Percentiles rank a stretch among this genome's conserved stretches.
These are phyloP conservation scores for Nipponia nippon DNA, from an alignment of 2,113 vertebrate species.

Conservation along the genomic window DNA sequence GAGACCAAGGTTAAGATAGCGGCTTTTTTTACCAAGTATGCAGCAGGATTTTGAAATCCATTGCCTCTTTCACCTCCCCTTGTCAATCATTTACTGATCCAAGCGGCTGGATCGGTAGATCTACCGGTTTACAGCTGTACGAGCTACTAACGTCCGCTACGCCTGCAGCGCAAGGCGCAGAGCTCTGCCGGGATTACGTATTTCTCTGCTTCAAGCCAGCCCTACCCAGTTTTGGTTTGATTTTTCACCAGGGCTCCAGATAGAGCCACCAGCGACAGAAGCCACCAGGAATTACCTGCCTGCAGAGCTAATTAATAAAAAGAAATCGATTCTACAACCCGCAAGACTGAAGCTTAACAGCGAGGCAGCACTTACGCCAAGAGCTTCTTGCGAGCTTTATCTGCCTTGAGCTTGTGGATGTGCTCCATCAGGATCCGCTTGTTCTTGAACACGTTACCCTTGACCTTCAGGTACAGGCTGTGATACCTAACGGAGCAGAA, in stretches of 20 bases:
- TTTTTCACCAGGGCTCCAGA: background rate
- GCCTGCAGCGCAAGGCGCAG: fast-evolving
- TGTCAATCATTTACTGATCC: background rate
- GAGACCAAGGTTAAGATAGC: fast-evolving
- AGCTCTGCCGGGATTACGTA: fast-evolving
- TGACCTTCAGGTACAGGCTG: slow-evolving; percentile 95
- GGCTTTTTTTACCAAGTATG: no score
- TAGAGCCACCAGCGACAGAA: background rate
- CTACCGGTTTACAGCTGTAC: fast-evolving
- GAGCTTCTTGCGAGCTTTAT: slow-evolving; percentile 99
- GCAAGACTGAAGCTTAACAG: background rate
- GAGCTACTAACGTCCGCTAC: fast-evolving
- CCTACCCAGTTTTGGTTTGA: background rate
- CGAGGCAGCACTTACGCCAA: slow-evolving; percentile 83
- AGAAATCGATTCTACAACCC: fast-evolving
- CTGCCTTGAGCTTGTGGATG: slow-evolving; percentile 98
- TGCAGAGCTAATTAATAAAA: fast-evolving
- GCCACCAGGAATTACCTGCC: fast-evolving
- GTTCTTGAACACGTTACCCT: slow-evolving; percentile 98
- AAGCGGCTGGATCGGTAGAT: background rate
- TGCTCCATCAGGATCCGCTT: slow-evolving; percentile 98
- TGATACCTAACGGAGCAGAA: slow-evolving; percentile 83
- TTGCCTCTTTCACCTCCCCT: background rate
- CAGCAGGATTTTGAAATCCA: background rate
- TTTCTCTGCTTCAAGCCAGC: background rate